Evolutionary conservation across 1,140 invertebrate genomes (phyloP).

Genomic region (Danaus melanippus): DNA sequence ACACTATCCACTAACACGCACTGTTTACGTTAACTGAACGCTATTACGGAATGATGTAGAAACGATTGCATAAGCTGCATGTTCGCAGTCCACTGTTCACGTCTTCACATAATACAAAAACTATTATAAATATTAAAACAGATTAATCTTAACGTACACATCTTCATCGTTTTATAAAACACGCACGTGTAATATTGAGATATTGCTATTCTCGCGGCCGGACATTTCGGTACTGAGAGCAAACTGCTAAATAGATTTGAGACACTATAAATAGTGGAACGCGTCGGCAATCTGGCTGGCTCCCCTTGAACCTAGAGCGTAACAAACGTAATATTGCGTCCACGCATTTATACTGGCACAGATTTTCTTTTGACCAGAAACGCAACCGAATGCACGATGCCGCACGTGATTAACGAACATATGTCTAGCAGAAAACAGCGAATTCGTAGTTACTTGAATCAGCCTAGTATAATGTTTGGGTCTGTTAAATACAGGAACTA

Average conservation of each 20-base stretch:
- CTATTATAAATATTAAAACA: conserved; percentile 6
- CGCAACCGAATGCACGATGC: conserved; percentile 52
- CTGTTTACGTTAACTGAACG: conserved; percentile 44
- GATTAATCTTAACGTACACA: no score
- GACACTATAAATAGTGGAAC: conserved; percentile 68
- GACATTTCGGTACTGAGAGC: conserved; percentile 65
- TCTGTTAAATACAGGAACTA: no score
- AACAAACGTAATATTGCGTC: conserved; percentile 53
- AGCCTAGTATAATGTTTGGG: no score
- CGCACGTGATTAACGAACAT: conserved; percentile 38
- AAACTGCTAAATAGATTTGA: conserved; percentile 61
- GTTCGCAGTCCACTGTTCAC: conserved; percentile 44
- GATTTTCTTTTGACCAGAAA: conserved; percentile 59
- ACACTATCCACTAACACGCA: conserved; percentile 25
- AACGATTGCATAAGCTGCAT: conserved; percentile 54
- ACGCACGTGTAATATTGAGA: not conserved
- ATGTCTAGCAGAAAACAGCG: conserved; percentile 25
- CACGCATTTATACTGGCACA: conserved; percentile 62
- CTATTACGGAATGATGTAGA: conserved; percentile 41
- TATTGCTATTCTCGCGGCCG: conserved; percentile 54
- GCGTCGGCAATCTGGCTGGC: conserved; percentile 61
- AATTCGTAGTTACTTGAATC: not conserved
- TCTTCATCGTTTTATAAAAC: no score
- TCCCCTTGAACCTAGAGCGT: conserved; percentile 68
- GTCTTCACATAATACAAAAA: conserved; percentile 19